Base-by-base conservation (phyloP, 1,140 invertebrate genomes). In the Coenobita brevimanus region DNA sequence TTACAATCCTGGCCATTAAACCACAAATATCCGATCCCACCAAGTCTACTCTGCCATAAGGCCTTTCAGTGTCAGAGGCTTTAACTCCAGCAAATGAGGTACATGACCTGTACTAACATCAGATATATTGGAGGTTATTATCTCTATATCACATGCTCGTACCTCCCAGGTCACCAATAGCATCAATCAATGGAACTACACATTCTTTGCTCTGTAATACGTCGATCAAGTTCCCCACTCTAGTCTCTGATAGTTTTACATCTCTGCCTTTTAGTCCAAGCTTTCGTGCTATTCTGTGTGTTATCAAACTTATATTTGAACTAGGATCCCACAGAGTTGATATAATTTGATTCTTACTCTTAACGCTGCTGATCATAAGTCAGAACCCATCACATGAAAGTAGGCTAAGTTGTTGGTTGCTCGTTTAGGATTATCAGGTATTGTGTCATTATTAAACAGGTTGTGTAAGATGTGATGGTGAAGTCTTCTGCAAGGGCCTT, bases 151-250 rank as follows among this genome's bases (percentile, higher is more conserved):
- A 21, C n/a, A 27, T 67, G 57, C 82, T n/a, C 46, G 3, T 2
- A 83, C 30, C 24, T 27, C 10, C 36, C 24, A 50, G 1, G 17
- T n/a, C 10, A 17, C 57, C 62, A 17, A 30, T 21, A 79, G 10
- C 17, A 3, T 30, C 6, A 8, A 17, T 50, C 17, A 50, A 50
- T 8, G 46, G 46, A 6, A 50, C 46, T 50, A 50, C 17, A 41
- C 41, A 83, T 76, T 83, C 82, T 54, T 83, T 83, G 62, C 82
- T 80, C n/a, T 10, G 13, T 27, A 67, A 76, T 3, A 27, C 24
- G 15, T 64, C 82, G 3, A 27, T 54, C 41, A 27, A 24, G 67
- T 69, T 83, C 2, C 82, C 62, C 27, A 83, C 82, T 64, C 75
- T 76, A 3, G n/a, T 82, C 6, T 78, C 21, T 4, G 80, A 38